Conservation (phyloP, 2,888 invertebrate genomes). For the Metopia argyrocephala region DNA sequence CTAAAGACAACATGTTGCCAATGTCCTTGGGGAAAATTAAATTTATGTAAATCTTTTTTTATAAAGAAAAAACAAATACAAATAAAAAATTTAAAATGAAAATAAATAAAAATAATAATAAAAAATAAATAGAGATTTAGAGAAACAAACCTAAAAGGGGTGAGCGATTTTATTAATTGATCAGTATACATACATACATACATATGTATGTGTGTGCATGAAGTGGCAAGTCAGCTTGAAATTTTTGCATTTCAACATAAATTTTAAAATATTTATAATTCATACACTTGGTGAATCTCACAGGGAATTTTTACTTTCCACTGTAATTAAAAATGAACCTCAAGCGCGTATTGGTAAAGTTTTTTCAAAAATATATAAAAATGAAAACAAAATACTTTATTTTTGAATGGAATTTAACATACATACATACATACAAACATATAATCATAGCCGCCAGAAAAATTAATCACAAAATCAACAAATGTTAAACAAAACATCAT, state of each 20-base stretch:
- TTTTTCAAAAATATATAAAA: no score
- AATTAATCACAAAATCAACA: no score
- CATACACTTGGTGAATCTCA: no score
- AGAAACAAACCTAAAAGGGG: conserved; percentile 41
- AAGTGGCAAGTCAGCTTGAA: not conserved
- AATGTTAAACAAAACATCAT: no score
- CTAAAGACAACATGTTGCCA: conserved; percentile 63
- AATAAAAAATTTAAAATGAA: conserved; percentile 21
- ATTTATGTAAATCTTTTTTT: conserved; percentile 54
- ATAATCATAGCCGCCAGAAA: no score
- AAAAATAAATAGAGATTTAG: conserved; percentile 20
- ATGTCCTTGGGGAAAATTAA: conserved; percentile 62
- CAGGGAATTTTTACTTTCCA: no score
- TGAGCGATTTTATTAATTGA: no score
- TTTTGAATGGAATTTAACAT: not conserved
- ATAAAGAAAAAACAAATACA: conserved; percentile 2
- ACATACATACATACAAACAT: not conserved
- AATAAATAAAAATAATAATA: conserved; percentile 24
- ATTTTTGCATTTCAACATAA: no score
- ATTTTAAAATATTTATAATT: no score
- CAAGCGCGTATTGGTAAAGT: no score
- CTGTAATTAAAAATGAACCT: no score
- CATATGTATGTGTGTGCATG: not conserved
- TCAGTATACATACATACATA: not conserved
- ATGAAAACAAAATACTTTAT: not conserved